Evolutionary conservation across 1,140 invertebrate species (phyloP), one percentile per base, ranked within the genome.

Genomic region (Caenorhabditis elegans): DNA sequence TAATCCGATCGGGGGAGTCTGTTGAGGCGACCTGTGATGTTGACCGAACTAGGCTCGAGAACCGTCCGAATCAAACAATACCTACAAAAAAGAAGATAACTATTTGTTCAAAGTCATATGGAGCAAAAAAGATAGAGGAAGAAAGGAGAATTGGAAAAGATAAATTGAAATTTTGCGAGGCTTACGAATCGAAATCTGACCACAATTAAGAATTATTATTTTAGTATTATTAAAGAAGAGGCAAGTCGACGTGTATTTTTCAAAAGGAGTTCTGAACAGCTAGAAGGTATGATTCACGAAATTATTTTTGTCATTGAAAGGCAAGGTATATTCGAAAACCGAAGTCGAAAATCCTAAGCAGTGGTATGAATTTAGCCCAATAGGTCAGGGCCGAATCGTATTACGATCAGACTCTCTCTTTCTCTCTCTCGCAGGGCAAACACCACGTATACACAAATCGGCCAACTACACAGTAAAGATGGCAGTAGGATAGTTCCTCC

Each of bases 21-120:
- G 60, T 70, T 70, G 60, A 70, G 60, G 60, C 43, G 60, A 70
- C 60, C 60, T 70, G 60, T 39, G 15, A 39, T 70, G 60, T 70
- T 70, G 60, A 70, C 60, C 60, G 60, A 70, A 70, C n/a, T 34
- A 34, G 60, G 60, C 60, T 70, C 34, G 36, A 19, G 3, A 17
- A 34, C 60, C 60, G 60, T 70, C 34, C 60, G 60, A 70, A 70
- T 70, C 60, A 70, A 70, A 70, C 60, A 70, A 70, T 70, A 70
- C 60, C 60, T 70, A 70, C 60, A 70, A 70, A 70, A 70, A 70
- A 11, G 17, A 17, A 6, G 31, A 34, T 15, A 8, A 22, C 3
- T 70, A 26, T 70, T 70, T 70, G 34, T 34, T 24, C 26, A 70
- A 19, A 70, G 34, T 60, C 53, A 60, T 60, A 60, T 60, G 53